Conservation (phyloP, 2,888 invertebrate species). For the Gastrophysa polygoni region DNA sequence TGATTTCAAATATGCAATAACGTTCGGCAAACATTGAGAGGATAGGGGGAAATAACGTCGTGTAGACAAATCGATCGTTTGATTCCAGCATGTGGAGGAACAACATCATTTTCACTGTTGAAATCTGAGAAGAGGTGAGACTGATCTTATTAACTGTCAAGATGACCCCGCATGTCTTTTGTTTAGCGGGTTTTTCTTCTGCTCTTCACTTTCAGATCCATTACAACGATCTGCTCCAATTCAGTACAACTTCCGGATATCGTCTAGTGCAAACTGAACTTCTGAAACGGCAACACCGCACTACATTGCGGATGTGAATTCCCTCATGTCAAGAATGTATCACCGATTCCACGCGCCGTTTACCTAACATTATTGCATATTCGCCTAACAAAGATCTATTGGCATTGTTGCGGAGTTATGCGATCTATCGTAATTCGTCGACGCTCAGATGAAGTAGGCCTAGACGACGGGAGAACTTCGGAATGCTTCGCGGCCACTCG, state of each 20-base stretch:
- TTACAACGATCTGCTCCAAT: too few species aligned
- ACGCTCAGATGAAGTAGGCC: background rate
- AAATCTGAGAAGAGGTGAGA: too few species aligned
- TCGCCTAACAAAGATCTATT: conserved; percentile 27
- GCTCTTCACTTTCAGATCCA: too few species aligned
- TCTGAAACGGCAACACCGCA: too few species aligned
- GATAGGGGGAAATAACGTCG: background rate
- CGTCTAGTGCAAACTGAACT: too few species aligned
- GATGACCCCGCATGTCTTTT: too few species aligned
- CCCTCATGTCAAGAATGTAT: conserved; percentile 20
- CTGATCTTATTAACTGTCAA: too few species aligned
- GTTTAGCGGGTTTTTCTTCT: too few species aligned
- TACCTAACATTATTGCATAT: conserved; percentile 34
- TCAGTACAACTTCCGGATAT: too few species aligned
- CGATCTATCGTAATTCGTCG: conserved; percentile 7
- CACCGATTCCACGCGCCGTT: conserved; percentile 35
- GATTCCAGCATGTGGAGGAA: too few species aligned
- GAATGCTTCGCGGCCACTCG: background rate
- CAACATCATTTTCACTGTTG: too few species aligned
- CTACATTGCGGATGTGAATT: background rate
- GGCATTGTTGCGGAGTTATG: conserved; percentile 23
- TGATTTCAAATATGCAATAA: background rate
- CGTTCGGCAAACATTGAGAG: background rate
- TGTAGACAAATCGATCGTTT: too few species aligned
- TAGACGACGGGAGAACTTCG: background rate